Conservation (phyloP, 2,888 invertebrate species). For the Periphyllus acericola region DNA sequence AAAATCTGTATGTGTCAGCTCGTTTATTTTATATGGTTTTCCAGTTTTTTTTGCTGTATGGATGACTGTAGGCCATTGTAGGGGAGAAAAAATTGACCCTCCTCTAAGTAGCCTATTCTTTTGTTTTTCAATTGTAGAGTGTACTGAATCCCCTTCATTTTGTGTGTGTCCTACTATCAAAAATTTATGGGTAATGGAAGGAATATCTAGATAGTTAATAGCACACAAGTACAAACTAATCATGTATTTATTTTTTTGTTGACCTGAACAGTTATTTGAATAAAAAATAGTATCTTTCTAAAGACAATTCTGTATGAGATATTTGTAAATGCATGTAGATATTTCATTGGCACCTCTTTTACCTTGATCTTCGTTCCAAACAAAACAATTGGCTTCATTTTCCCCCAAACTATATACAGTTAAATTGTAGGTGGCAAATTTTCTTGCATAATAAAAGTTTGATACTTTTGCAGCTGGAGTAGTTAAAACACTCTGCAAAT, state of each 20-base stretch:
- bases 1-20: slow-evolving; percentile 49
- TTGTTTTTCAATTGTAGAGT: slow-evolving; percentile 60
- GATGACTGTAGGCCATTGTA: slow-evolving; percentile 29
- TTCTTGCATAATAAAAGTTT: slow-evolving; percentile 51
- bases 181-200: slow-evolving; percentile 59
- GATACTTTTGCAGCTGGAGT: slow-evolving; percentile 29
- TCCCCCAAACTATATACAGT: slow-evolving; percentile 30
- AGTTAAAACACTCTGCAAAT: slow-evolving; percentile 23
- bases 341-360: slow-evolving; percentile 64
- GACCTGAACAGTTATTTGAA: slow-evolving; percentile 65
- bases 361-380: slow-evolving; percentile 64
- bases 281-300: slow-evolving; percentile 63
- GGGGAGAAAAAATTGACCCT: slow-evolving; percentile 40
- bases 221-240: slow-evolving; percentile 63
- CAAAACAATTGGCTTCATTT: slow-evolving; percentile 63
- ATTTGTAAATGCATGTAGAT: slow-evolving; percentile 64
- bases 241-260: slow-evolving; percentile 64
- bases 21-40: slow-evolving; percentile 37
- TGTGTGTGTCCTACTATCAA: slow-evolving; percentile 56
- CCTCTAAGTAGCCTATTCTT: slow-evolving; percentile 50
- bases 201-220: slow-evolving; percentile 41
- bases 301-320: slow-evolving; percentile 43
- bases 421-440: slow-evolving; percentile 49
- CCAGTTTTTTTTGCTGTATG: slow-evolving; percentile 51
- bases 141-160: slow-evolving; percentile 60